These are phyloP conservation scores for Mythimna pallens DNA, from an alignment of 2,888 invertebrate genomes.

Conservation along the genomic window DNA sequence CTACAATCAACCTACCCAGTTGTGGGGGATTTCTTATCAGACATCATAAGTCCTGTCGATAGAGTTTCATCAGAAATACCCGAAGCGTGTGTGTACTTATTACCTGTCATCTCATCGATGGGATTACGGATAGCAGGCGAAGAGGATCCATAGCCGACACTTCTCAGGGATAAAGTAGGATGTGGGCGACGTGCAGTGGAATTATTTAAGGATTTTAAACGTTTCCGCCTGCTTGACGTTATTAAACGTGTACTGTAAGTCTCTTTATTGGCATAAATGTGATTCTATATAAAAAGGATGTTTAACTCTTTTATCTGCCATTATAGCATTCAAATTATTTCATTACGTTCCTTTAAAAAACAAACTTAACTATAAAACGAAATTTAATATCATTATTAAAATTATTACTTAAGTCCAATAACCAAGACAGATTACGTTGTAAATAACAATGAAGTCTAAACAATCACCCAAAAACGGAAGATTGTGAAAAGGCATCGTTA, in stretches of 20 bases:
- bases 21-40: not conserved
- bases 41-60: slow-evolving; percentile 27
- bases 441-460: not conserved
- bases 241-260: too few species aligned
- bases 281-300: too few species aligned
- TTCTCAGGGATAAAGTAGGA: slow-evolving; percentile 31
- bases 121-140: slow-evolving; percentile 28
- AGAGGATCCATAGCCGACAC: not conserved
- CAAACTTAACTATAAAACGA: too few species aligned
- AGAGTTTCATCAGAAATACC: slow-evolving; percentile 25
- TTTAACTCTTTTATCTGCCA: too few species aligned
- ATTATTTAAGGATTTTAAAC: slow-evolving; percentile 4
- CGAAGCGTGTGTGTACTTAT: slow-evolving; percentile 32
- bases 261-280: too few species aligned
- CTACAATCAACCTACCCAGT: not conserved
- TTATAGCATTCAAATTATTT: too few species aligned
- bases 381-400: not conserved
- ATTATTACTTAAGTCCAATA: too few species aligned
- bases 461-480: not conserved
- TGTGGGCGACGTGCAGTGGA: slow-evolving; percentile 3
- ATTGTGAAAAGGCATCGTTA: not conserved
- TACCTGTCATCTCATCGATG: slow-evolving; percentile 47
- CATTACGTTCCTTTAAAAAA: too few species aligned
- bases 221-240: not conserved
- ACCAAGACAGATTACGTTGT: not conserved